Evolutionary conservation across 2,797 vertebrate genomes (phyloP).

Genomic region (Myotis daubentonii): DNA sequence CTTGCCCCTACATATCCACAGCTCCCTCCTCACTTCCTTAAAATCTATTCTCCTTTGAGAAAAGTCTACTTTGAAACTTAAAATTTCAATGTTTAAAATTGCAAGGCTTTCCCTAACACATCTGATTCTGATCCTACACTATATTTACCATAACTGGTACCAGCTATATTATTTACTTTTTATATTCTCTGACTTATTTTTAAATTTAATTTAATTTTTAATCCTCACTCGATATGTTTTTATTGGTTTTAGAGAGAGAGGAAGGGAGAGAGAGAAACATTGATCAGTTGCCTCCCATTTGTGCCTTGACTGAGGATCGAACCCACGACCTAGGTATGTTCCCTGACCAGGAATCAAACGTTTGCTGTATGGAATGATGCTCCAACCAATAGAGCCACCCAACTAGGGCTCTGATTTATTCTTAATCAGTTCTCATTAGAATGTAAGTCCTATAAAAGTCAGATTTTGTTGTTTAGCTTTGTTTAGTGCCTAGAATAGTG

Average conservation of each 20-base stretch:
- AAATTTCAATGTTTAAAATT: background rate
- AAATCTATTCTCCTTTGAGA: background rate
- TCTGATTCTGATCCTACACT: background rate
- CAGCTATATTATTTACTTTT: background rate
- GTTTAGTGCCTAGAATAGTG: background rate
- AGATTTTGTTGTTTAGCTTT: background rate
- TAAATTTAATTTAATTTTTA: background rate
- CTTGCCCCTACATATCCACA: background rate
- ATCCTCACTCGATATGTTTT: background rate
- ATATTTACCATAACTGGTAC: background rate
- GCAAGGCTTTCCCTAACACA: background rate
- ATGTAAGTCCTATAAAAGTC: background rate
- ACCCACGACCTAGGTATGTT: background rate
- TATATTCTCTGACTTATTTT: background rate
- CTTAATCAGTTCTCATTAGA: background rate
- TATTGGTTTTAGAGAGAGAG: background rate
- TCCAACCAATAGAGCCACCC: background rate
- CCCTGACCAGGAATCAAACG: background rate
- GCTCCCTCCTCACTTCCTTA: background rate
- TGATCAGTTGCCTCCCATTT: background rate
- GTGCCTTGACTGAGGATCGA: background rate
- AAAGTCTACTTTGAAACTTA: background rate
- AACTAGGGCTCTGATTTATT: background rate
- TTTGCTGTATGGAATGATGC: background rate
- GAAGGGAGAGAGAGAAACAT: background rate